Base-by-base conservation (phyloP, 2,797 vertebrate species). In the Chaunax sp. region DNA sequence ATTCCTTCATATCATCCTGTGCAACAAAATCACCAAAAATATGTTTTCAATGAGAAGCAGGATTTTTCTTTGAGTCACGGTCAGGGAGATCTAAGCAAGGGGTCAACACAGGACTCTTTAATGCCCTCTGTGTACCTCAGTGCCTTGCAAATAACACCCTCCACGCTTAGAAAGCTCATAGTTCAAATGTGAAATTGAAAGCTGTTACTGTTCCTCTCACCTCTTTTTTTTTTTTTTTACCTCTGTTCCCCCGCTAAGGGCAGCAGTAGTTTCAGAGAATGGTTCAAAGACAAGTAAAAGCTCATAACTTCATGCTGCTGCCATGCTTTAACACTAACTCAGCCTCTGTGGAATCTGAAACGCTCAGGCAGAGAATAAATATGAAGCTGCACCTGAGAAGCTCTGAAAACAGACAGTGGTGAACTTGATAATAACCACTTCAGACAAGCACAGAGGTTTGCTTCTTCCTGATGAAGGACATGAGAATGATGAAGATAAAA, bases 231-330 rank as follows among this genome's bases (percentile, higher is more conserved):
- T n/a, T n/a, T n/a, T n/a, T n/a, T 18, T 35, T 35, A 75, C 66
- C 69, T 68, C 58, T 51, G 67, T 23, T 28, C 61, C 65, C 84
- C 64, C 71, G 78, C 78, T 45, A 81, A 78, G 80, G 83, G 74
- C 64, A 50, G 75, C 67, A 56, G 69, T 58, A 2, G 66, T 75
- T 81, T 75, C 62, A 77, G 47, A 80, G 62, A 79, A 78, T 35
- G 57, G 79, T 84, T 89, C 68, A 70, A 68, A 78, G 76, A 69
- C 59, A 73, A 85, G 80, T 87, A 69, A 85, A 85, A 69, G 52
- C 75, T 57, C 28, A 55, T 77, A 74, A 70, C 58, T 64, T 74
- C 71, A 66, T 61, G 66, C 66, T 11, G 26, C 64, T 14, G 62
- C 68, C 20, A 53, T 53, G 66, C 70, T 78, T 70, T 66, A 72